Conservation (phyloP, 2,797 vertebrate genomes). For the Staurois parvus region DNA sequence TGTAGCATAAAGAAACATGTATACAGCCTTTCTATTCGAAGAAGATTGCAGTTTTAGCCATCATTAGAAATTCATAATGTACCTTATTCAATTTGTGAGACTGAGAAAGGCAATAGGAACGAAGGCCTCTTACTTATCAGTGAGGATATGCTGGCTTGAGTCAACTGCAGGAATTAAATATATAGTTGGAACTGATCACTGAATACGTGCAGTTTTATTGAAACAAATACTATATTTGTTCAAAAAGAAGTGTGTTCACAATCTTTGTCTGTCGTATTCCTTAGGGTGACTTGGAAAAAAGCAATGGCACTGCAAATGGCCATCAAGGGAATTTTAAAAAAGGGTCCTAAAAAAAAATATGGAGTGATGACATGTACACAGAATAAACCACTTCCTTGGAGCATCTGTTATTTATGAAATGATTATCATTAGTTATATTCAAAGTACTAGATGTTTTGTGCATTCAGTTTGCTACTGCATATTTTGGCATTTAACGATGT, state of each 20-base stretch:
- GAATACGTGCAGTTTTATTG: neutral
- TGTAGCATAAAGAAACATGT: no score
- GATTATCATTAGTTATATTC: neutral
- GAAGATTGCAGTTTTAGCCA: neutral
- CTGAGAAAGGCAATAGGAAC: neutral
- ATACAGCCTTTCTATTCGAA: no score
- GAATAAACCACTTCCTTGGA: neutral
- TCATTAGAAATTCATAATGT: neutral
- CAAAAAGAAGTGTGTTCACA: neutral
- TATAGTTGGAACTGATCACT: neutral
- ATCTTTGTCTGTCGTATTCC: neutral
- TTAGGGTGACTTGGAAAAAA: neutral
- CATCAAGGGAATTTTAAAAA: slow-evolving; percentile 20
- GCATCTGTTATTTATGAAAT: neutral
- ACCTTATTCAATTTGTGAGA: neutral
- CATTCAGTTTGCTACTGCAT: no score
- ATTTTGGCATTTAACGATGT: no score
- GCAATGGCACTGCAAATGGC: neutral
- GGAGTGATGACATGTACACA: neutral
- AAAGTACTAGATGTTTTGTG: no score
- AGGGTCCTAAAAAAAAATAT: neutral
- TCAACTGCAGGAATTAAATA: neutral
- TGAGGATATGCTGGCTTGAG: neutral
- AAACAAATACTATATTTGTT: no score
- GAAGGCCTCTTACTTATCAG: neutral